phyloP scores from a whole-genome alignment of 64 coral and sea anemone genomes.

The Montipora capricornis region DNA sequence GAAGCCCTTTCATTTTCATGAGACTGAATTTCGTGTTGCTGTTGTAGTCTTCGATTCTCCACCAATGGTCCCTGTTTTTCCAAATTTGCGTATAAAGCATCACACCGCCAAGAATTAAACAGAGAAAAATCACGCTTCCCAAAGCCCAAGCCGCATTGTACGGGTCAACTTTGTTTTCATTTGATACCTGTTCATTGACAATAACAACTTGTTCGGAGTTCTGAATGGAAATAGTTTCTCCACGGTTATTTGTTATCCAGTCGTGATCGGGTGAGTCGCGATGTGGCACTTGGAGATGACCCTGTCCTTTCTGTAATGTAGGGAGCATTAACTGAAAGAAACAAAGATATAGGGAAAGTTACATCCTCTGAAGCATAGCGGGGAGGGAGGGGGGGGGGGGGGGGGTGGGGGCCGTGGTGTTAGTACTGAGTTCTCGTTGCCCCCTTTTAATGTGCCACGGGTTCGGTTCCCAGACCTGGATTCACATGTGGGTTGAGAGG shows the following conservation, averaged over 20 bases:
- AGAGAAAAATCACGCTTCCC: constrained; percentile 89
- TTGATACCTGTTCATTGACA: constrained; percentile 54
- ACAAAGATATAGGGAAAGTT: neutral
- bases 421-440: too few relatives aligned
- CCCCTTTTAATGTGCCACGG: too few relatives aligned
- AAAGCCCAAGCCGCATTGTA: constrained; percentile 95
- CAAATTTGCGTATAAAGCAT: constrained; percentile 88
- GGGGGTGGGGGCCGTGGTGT: too few relatives aligned
- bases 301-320: neutral
- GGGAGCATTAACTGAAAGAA: constrained; percentile 6
- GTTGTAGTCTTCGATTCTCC: constrained; percentile 82
- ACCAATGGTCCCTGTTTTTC: constrained; percentile 92
- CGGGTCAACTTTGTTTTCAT: constrained; percentile 72
- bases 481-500: too few relatives aligned
- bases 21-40: constrained; percentile 94
- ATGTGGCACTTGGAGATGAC: neutral
- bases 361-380: too few relatives aligned
- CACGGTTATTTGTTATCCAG: neutral
- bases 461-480: too few relatives aligned
- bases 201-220: constrained; percentile 73
- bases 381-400: too few relatives aligned
- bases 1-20: constrained; percentile 69
- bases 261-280: neutral
- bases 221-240: constrained; percentile 70
- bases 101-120: constrained; percentile 69